Base-by-base conservation (phyloP, 2,113 vertebrate genomes). In the Pterocles gutturalis region DNA sequence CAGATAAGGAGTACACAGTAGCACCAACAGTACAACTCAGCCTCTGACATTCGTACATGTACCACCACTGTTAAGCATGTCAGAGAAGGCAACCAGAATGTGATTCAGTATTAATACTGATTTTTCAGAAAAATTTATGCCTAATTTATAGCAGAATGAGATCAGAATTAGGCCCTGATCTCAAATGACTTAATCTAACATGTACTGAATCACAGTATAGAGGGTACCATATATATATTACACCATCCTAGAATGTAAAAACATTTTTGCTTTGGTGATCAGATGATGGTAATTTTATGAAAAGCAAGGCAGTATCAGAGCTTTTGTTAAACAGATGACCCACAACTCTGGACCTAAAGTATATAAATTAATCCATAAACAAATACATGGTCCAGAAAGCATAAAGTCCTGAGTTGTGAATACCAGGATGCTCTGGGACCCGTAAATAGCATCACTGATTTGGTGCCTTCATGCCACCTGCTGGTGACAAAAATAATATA, bases 401-500 rank as follows among this genome's bases (percentile, higher is more conserved):
- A 60, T 28, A 14, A 80, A 69, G 43, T 58, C 18, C 45, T 1
- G 1, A 67, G 45, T 34, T 75, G 13, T 17, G 20, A 89, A 83
- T 33, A 46, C 5, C 2, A 1, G 33, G 8, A 9, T 36, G 36
- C 21, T 43, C 41, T 28, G 46, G 38, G 20, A 73, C 13, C 16
- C 5, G 0, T 25, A 70, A 61, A 51, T 24, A 67, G 26, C 11
- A 49, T 17, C 36, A 64, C 43, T 81, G 60, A 61, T 31, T 57
- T 2, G 0, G 25, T 71, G 43, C 55, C 69, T 90, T 88, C n/a
- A 24, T 65, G 80, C 41, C 84, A 75, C 16, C 81, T 95, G 48
- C 65, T 96, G 69, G 46, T 92, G 73, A 69, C 19, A 78, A 84
- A n/a, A 78, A 64, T 87, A 87, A 90, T 55, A 24, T 20, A 94